Evolutionary conservation across 2,888 invertebrate genomes (phyloP), one percentile per base, ranked within the genome.

Genomic region (Anthrax anthrax): DNA sequence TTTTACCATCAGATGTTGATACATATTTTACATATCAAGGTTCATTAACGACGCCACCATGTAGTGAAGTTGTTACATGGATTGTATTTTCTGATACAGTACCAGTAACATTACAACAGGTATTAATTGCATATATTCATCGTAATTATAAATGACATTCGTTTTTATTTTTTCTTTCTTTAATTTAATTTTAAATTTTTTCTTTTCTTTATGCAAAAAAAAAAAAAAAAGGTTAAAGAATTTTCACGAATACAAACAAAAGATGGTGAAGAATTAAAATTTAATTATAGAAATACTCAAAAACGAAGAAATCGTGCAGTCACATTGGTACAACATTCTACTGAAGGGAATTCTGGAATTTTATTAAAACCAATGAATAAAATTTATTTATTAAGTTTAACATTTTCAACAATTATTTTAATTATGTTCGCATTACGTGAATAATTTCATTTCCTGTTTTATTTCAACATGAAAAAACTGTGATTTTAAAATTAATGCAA

Each of bases 41-140:
- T 0, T 85, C 85, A 0, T 67, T 86, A 52, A 85, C 85, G 3
- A 84, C 84, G 0, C 85, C 85, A 12, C 70, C 58, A 4, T 86
- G 85, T 59, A 75, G 76, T 44, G 85, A 86, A 61, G 73, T 73
- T 0, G 82, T 85, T n/a, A 74, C 74, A 5, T 85, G 85, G 83
- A 80, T 82, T 23, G 73, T 86, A 3, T 67, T 78, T 47, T 69
- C 70, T 0, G 68, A 74, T 27, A 72, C 72, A 18, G 63, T 74
- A 39, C 70, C 73, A 2, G 67, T 78, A 39, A 74, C 76, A 0
- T 55, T 67, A 50, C 58, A 63, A 12, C 74, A 74, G 65, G 73
- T 74, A 55, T 51, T 46, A 32, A 23, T n/a, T 8, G 23, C 23
- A 23, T 23, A 23, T 23, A 23, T 23, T 6, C 23, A 8, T 6